Evolutionary conservation across 2,113 vertebrate genomes (phyloP).

Genomic region (Casuarius casuarius): DNA sequence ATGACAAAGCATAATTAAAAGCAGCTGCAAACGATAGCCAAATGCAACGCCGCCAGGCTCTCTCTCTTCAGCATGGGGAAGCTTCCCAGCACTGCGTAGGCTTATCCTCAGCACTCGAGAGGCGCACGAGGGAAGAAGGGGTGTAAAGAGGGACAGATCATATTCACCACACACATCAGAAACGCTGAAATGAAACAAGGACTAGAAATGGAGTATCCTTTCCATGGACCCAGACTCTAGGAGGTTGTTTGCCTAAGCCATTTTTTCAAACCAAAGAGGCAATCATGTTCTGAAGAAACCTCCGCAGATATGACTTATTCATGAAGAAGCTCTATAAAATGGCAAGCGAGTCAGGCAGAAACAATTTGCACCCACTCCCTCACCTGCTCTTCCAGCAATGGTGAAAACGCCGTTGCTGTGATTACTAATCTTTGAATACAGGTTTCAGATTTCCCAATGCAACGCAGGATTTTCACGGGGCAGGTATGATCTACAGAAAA

Average conservation of each 20-base stretch:
- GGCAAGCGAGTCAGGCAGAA: slow-evolving; percentile 9
- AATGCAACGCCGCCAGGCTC: not conserved
- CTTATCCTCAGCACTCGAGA: not conserved
- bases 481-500: not conserved
- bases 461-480: not conserved
- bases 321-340: slow-evolving; percentile 15
- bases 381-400: not conserved
- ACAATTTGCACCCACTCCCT: not conserved
- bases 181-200: not conserved
- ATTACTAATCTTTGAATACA: not conserved
- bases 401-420: not conserved
- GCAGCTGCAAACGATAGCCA: slow-evolving; percentile 11
- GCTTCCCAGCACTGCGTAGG: not conserved
- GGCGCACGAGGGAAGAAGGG: not conserved
- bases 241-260: not conserved
- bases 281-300: not conserved
- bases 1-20: slow-evolving; percentile 29
- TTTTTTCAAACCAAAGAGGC: not conserved
- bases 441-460: not conserved
- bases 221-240: not conserved
- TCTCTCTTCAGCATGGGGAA: slow-evolving; percentile 7
- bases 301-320: not conserved
- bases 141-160: not conserved
- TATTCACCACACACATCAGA: not conserved
- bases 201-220: not conserved